Percentiles rank a stretch among this genome's conserved stretches.
Evolutionary conservation across 1,140 invertebrate genomes (phyloP).

Genomic region (Monochamus saltuarius): DNA sequence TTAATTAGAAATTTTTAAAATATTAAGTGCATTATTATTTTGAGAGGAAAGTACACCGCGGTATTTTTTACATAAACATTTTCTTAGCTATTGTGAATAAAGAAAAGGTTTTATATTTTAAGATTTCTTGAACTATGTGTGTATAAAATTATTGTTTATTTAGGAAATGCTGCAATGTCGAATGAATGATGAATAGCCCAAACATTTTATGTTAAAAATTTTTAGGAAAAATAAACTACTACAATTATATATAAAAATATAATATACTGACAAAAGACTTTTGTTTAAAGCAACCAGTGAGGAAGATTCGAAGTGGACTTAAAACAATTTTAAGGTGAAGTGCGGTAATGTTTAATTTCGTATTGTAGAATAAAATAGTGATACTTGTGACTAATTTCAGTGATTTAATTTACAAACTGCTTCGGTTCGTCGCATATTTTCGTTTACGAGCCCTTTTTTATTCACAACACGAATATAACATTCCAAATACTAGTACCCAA

Average conservation of each 20-base stretch:
- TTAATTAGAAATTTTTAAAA: conserved; percentile 33
- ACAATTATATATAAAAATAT: conserved; percentile 45
- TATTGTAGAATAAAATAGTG: conserved; percentile 47
- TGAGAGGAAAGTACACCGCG: conserved; percentile 28
- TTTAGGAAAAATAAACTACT: conserved; percentile 46
- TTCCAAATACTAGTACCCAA: conserved; percentile 24
- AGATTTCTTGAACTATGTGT: conserved; percentile 18
- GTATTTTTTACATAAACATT: conserved; percentile 42
- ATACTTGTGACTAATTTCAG: conserved; percentile 47
- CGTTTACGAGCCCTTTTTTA: conserved; percentile 21
- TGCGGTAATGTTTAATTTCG: conserved; percentile 44
- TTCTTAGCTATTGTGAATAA: conserved; percentile 24
- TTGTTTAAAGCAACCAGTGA: conserved; percentile 38
- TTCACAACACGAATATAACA: conserved; percentile 14
- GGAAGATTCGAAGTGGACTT: conserved; percentile 36
- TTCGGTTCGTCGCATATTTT: conserved; percentile 33
- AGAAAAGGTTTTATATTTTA: conserved; percentile 10
- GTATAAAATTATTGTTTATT: conserved; percentile 32
- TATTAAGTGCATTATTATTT: conserved; percentile 48
- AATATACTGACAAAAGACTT: conserved; percentile 39
- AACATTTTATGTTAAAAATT: conserved; percentile 46
- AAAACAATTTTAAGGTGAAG: conserved; percentile 44
- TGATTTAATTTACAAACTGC: conserved; percentile 36
- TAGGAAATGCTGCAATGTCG: conserved; percentile 41
- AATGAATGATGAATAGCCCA: conserved; percentile 43